Base-by-base conservation (phyloP, 2,888 invertebrate species). In the Athrips mouffetella region DNA sequence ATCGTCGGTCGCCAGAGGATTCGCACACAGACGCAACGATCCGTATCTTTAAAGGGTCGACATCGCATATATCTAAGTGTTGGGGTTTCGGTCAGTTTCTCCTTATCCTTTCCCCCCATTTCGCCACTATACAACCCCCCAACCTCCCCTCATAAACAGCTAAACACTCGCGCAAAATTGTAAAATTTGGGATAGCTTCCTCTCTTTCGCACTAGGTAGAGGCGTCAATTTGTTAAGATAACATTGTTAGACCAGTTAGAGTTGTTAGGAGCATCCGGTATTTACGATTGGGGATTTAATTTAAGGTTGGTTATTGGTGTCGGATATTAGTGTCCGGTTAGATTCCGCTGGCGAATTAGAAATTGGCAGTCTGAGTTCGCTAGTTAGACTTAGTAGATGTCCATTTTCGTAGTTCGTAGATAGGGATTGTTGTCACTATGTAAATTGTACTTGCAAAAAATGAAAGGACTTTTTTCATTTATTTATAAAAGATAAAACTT, bases 211-310 rank as follows among this genome's bases (percentile, higher is more conserved):
- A 10, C 41, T 13, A 60, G 66, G 62, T 59, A 27, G 27, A 59
- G 67, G 65, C 71, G 74, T 78, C 85, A 82, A 84, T 84, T 85
- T 81, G 77, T 70, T 78, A 83, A 80, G 84, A 84, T 84, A 85
- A 84, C 79, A 77, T 75, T 78, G 76, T 75, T 63, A 54, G 54
- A 61, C 59, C 53, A n/a, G 15, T 35, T 20, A 20, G 31, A 31
- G 15, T 31, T 30, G 13, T 31, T 20, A 10, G n/a, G 11, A 20
- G 37, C 55, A 30, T 51, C 46, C 61, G 69, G 75, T 77, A 79
- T 80, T 79, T 80, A 78, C 73, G 70, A 72, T 73, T 67, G 66
- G 67, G 67, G 67, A 71, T 74, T 77, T 77, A 72, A 76, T 73
- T 72, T 73, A 65, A 63, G 67, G 68, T 62, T 64, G 60, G 62